Evolutionary conservation across 2,888 invertebrate species (phyloP).

Genomic region (Agapostemon virescens): DNA sequence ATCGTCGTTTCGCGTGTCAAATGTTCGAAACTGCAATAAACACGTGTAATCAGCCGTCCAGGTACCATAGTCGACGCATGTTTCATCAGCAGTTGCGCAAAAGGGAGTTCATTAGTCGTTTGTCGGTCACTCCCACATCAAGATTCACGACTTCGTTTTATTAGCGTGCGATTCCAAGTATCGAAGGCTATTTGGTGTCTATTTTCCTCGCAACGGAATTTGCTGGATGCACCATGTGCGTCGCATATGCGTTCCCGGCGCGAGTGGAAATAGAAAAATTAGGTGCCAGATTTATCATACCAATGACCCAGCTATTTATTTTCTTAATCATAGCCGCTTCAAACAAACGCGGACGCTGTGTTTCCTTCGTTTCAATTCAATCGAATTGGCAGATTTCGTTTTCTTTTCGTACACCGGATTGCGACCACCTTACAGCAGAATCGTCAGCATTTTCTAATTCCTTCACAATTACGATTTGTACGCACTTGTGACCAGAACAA

Average conservation of each 20-base stretch:
- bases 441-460: neutral
- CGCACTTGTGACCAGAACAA: neutral
- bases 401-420: neutral
- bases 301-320: neutral
- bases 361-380: neutral
- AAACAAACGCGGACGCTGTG: neutral
- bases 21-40: neutral
- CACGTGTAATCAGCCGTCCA: neutral
- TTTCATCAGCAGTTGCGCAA: neutral
- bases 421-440: neutral
- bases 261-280: neutral
- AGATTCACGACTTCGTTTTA: neutral
- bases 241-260: neutral
- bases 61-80: neutral
- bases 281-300: neutral
- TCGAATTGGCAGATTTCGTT: neutral
- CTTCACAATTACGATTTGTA: neutral
- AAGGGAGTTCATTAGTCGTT: neutral
- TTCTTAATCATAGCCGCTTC: neutral
- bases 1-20: neutral
- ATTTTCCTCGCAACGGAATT: neutral
- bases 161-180: neutral
- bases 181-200: neutral
- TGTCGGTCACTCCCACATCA: neutral
- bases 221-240: neutral